A percentile compares a stretch with the other conserved stretches of the same genome.
phyloP scores from a whole-genome alignment of 2,113 vertebrate genomes.

The Anhinga anhinga region DNA sequence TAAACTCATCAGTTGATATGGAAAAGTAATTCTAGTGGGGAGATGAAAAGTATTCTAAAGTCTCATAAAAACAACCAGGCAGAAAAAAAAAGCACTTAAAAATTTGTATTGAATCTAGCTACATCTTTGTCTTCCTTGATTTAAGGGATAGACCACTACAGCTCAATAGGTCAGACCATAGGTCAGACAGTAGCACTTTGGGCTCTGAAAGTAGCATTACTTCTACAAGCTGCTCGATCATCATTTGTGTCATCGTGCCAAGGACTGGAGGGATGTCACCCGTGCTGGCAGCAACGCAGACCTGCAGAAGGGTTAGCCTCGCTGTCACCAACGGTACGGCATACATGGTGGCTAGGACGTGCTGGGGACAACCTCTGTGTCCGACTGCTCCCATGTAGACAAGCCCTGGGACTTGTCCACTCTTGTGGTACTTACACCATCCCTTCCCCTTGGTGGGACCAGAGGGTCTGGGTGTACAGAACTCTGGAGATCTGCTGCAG shows the following conservation, averaged over 20 bases:
- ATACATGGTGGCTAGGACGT: fast-evolving
- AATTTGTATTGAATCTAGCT: background rate
- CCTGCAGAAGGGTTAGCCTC: background rate
- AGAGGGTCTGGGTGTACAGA: background rate
- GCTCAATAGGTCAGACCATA: background rate
- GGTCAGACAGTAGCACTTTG: background rate
- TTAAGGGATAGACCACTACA: background rate
- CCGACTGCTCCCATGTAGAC: fast-evolving
- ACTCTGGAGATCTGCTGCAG: background rate
- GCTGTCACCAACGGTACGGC: background rate
- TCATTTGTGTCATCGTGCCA: fast-evolving
- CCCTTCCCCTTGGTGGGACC: background rate
- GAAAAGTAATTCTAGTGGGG: background rate
- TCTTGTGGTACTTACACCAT: fast-evolving
- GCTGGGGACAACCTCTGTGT: background rate
- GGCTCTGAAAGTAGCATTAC: background rate
- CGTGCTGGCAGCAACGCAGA: background rate
- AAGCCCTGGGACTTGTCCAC: background rate
- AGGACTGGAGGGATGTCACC: background rate
- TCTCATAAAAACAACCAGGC: background rate
- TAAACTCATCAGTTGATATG: background rate
- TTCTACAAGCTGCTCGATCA: background rate
- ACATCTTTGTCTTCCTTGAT: background rate
- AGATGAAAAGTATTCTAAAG: background rate
- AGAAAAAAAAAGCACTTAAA: background rate